These are phyloP conservation scores for Sisyra terminalis DNA, from an alignment of 2,888 invertebrate genomes.

Conservation along the genomic window DNA sequence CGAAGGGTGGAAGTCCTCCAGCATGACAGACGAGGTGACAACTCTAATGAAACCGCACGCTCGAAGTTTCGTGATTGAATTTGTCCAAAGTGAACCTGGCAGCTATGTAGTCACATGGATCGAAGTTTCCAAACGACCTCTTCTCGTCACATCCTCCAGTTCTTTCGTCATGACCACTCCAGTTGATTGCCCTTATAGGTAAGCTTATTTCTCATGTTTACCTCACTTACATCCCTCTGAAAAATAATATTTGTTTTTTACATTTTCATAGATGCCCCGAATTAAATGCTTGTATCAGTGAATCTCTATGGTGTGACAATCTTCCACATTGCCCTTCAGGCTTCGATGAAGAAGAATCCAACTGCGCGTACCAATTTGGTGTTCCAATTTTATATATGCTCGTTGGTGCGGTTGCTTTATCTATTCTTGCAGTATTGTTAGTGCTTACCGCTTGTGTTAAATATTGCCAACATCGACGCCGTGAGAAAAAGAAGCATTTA, in stretches of 20 bases:
- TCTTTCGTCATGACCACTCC: conserved; percentile 33
- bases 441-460: conserved; percentile 41
- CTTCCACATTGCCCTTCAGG: conserved; percentile 65
- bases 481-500: conserved; percentile 35
- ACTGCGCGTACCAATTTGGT: conserved; percentile 53
- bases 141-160: conserved; percentile 30
- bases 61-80: conserved; percentile 57
- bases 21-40: conserved; percentile 20
- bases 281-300: conserved; percentile 62
- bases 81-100: conserved; percentile 54
- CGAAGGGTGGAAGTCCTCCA: conserved; percentile 44
- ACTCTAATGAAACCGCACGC: conserved; percentile 35
- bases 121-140: conserved; percentile 54
- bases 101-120: conserved; percentile 64
- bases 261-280: conserved; percentile 52
- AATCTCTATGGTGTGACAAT: conserved; percentile 67
- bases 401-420: conserved; percentile 42
- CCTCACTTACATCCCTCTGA: conserved; percentile 5
- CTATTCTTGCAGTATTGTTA: conserved; percentile 39
- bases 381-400: conserved; percentile 50
- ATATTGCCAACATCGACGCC: conserved; percentile 38
- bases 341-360: conserved; percentile 61
- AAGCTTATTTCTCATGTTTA: conserved; percentile 16
- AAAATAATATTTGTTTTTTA: background rate
- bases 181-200: conserved; percentile 59